phyloP scores from a whole-genome alignment of 2,113 vertebrate genomes.

The Cairina moschata region DNA sequence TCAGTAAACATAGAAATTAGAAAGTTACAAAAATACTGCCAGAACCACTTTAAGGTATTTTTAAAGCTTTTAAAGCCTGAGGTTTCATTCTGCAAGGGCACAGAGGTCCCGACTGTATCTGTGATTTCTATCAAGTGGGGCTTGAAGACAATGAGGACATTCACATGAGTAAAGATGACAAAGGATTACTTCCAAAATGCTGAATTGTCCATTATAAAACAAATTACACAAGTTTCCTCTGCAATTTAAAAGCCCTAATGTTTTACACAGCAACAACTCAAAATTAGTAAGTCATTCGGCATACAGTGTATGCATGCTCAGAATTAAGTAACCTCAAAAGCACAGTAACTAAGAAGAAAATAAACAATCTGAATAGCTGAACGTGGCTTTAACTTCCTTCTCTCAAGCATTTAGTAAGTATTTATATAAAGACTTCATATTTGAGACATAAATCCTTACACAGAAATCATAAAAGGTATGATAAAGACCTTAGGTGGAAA shows the following conservation, averaged over 20 bases:
- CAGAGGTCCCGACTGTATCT: neutral
- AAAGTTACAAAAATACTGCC: neutral
- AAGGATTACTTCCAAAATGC: constrained; percentile 26
- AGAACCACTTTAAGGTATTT: neutral
- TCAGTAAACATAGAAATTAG: neutral
- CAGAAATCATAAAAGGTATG: neutral
- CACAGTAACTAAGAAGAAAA: neutral
- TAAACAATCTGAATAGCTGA: neutral
- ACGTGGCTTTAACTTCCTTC: neutral
- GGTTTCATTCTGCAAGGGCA: neutral
- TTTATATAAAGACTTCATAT: neutral
- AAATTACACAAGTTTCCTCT: neutral
- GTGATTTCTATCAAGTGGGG: neutral
- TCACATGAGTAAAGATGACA: constrained; percentile 15
- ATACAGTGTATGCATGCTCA: neutral
- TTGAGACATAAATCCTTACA: neutral
- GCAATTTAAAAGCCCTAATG: neutral
- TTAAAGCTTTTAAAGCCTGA: neutral
- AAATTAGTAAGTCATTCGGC: neutral
- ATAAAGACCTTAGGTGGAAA: neutral
- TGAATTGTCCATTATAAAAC: constrained; percentile 12
- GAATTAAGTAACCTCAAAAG: neutral
- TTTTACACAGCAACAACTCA: neutral
- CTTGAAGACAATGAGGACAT: constrained; percentile 15
- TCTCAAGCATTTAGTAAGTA: neutral